Percentiles rank a stretch among this genome's conserved stretches.
These are phyloP conservation scores for Oxyura jamaicensis DNA, from an alignment of 2,113 vertebrate species.

Conservation along the genomic window DNA sequence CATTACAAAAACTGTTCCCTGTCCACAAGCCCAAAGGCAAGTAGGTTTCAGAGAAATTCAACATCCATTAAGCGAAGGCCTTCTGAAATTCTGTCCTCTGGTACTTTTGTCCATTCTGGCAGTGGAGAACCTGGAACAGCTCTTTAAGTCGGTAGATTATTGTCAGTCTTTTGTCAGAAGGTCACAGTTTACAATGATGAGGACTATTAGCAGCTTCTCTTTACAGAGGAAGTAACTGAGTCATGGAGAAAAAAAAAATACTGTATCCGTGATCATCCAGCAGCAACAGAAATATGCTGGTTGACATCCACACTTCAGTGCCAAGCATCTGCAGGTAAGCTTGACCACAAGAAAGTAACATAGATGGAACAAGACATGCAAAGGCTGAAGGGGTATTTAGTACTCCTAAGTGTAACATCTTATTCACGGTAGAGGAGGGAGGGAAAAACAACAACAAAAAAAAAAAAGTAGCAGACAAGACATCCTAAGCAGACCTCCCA, in stretches of 20 bases:
- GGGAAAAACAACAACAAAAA: not conserved
- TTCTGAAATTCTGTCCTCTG: not conserved
- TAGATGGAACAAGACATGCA: not conserved
- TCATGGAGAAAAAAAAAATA: not conserved
- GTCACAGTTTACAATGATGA: not conserved
- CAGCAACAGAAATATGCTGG: not conserved
- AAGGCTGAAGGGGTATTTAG: not conserved
- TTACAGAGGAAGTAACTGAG: not conserved
- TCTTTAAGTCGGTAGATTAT: not conserved
- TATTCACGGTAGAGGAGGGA: not conserved
- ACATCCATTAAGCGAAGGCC: not conserved
- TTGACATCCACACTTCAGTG: not conserved
- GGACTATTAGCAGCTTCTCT: not conserved
- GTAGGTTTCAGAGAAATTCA: not conserved
- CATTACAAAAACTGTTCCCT: not conserved
- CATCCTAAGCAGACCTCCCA: not conserved
- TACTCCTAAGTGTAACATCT: not conserved
- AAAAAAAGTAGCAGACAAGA: not conserved
- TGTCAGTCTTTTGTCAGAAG: not conserved
- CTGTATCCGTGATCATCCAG: not conserved
- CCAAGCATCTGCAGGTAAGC: not conserved
- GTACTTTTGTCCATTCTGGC: not conserved
- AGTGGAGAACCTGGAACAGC: not conserved
- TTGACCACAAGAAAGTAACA: not conserved
- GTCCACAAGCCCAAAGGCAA: not conserved